These are phyloP conservation scores for Pseudococcus viburni DNA, from an alignment of 2,888 invertebrate species.

Conservation along the genomic window DNA sequence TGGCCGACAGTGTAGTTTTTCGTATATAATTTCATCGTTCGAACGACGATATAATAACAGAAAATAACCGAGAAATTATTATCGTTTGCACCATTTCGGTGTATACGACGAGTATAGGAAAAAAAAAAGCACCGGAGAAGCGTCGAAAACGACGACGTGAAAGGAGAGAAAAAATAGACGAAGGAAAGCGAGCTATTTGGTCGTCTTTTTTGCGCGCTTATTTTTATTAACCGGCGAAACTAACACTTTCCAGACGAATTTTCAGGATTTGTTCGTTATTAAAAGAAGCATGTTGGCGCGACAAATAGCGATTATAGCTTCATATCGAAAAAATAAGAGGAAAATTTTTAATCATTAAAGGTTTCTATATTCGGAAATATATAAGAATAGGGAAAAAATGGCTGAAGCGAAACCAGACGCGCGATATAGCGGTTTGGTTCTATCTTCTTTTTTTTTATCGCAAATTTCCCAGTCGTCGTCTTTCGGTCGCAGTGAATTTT, in stretches of 20 bases:
- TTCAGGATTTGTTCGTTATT: conserved; percentile 59
- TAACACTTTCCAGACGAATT: conserved; percentile 60
- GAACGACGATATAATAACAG: conserved; percentile 52
- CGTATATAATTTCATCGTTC: conserved; percentile 52
- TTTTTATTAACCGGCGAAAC: conserved; percentile 19
- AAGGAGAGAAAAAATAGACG: background rate
- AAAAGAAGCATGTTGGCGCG: conserved; percentile 62
- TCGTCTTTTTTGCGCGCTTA: conserved; percentile 15
- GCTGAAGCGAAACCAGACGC: background rate
- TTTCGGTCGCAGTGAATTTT: conserved; percentile 23
- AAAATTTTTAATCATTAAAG: conserved; percentile 43
- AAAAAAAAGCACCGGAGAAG: background rate
- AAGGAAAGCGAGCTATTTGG: background rate
- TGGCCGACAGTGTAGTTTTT: background rate
- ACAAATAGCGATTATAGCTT: conserved; percentile 56
- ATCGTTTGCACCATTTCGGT: conserved; percentile 48
- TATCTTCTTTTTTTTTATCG: background rate
- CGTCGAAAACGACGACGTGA: background rate
- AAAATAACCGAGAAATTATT: conserved; percentile 52
- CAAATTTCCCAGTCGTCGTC: background rate
- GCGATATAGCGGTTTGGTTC: background rate
- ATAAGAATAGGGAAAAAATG: background rate
- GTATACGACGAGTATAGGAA: background rate
- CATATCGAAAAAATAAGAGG: conserved; percentile 29
- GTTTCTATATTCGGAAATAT: conserved; percentile 37